These are phyloP conservation scores for Luidia sarsii DNA, from an alignment of 53 echinoderm and acorn worm species.

Conservation along the genomic window DNA sequence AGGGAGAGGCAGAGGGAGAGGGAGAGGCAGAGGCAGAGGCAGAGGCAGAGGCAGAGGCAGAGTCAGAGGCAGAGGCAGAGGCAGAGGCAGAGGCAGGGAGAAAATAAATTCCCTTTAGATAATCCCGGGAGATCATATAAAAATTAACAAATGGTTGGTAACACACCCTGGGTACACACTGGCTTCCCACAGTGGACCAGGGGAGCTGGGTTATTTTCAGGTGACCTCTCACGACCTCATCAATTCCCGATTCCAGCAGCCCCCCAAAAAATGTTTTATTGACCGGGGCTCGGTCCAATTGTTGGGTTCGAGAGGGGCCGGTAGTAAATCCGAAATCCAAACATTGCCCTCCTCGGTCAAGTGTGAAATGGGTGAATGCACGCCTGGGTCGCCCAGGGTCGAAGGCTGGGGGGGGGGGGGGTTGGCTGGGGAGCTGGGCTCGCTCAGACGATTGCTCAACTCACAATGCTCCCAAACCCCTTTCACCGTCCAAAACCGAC, in stretches of 20 bases:
- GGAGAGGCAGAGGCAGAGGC: not conserved
- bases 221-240: constrained; percentile 22
- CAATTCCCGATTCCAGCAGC: constrained; percentile 44
- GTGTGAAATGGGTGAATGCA: constrained; percentile 52
- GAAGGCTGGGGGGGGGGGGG: too few species aligned
- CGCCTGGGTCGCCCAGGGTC: constrained; percentile 9
- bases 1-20: not conserved
- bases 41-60: not conserved
- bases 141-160: too few species aligned
- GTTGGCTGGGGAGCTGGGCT: too few species aligned
- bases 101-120: too few species aligned
- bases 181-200: too few species aligned
- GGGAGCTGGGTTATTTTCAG: constrained; percentile 19
- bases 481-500: too few species aligned
- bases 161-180: too few species aligned
- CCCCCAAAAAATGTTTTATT: constrained; percentile 46
- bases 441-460: not conserved
- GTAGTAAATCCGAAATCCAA: constrained; percentile 54
- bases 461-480: too few species aligned
- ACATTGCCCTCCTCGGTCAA: constrained; percentile 54
- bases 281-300: constrained; percentile 8
- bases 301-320: constrained; percentile 15
- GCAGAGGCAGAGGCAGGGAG: too few species aligned
- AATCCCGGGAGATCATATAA: not conserved
- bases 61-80: too few species aligned